These are phyloP conservation scores for Parotia lawesii DNA, from an alignment of 2,113 vertebrate species.

Conservation along the genomic window DNA sequence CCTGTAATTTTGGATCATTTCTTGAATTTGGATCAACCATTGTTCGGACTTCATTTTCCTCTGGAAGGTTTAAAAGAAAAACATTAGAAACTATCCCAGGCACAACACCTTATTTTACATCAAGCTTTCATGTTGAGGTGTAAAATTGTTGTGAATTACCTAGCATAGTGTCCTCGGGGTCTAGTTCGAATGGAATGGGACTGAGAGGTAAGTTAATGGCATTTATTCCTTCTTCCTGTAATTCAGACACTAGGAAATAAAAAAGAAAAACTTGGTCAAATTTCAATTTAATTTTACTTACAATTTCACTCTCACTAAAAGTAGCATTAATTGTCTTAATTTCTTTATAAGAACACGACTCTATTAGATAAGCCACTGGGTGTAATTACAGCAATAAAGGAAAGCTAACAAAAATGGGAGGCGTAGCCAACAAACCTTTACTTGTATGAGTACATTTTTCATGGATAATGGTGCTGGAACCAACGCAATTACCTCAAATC, in stretches of 20 bases:
- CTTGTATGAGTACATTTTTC: neutral
- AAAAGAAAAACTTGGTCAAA: slow-evolving; percentile 36
- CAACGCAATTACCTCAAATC: neutral
- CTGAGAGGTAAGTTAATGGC: slow-evolving; percentile 98
- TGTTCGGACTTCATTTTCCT: slow-evolving; percentile 89
- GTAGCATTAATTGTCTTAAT: slow-evolving; percentile 41
- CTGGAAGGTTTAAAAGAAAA: slow-evolving; percentile 65
- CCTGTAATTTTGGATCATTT: slow-evolving; percentile 86
- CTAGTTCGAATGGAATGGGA: slow-evolving; percentile 93
- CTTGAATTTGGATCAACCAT: slow-evolving; percentile 89
- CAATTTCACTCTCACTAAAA: neutral
- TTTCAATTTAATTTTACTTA: neutral
- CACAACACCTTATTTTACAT: slow-evolving; percentile 11
- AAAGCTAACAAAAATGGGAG: neutral
- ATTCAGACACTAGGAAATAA: slow-evolving; percentile 86
- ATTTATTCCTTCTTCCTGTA: slow-evolving; percentile 98
- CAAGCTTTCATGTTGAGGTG: neutral
- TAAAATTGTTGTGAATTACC: slow-evolving; percentile 75
- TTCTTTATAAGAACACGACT: neutral
- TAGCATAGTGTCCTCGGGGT: slow-evolving; percentile 97
- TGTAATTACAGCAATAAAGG: slow-evolving; percentile 27
- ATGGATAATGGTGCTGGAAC: neutral
- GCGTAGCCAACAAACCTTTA: neutral
- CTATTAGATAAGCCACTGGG: neutral
- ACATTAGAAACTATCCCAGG: slow-evolving; percentile 31